These are phyloP conservation scores for Geotrypetes seraphini DNA, from an alignment of 2,797 vertebrate genomes.

Conservation along the genomic window DNA sequence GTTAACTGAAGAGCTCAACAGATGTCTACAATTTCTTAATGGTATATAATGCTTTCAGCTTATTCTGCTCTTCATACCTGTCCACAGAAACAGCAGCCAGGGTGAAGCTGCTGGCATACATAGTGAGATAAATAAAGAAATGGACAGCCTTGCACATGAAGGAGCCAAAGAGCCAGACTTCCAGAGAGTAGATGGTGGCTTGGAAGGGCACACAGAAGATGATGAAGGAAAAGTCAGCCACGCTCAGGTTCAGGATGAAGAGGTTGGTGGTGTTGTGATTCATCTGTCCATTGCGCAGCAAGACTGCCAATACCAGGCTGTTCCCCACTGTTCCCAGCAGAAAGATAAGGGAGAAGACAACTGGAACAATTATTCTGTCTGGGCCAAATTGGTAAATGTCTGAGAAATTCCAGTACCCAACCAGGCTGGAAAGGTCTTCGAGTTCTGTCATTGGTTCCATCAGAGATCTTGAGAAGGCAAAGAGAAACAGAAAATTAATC, in stretches of 20 bases:
- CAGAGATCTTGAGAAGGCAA: background rate
- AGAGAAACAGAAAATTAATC: background rate
- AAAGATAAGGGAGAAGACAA: conserved; percentile 82
- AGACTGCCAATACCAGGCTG: conserved; percentile 75
- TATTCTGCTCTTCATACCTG: conserved; percentile 64
- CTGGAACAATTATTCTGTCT: conserved; percentile 69
- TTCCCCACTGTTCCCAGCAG: conserved; percentile 76
- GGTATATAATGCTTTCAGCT: too few species aligned
- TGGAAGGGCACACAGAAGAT: conserved; percentile 86
- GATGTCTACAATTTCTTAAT: too few species aligned
- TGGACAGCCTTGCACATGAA: conserved; percentile 84
- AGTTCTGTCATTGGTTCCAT: conserved; percentile 57
- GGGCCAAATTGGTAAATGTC: conserved; percentile 66
- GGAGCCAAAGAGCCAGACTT: conserved; percentile 81
- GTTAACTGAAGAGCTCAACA: too few species aligned
- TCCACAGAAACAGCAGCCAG: conserved; percentile 77
- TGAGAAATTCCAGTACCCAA: conserved; percentile 54
- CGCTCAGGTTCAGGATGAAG: conserved; percentile 82
- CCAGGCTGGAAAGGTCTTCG: conserved; percentile 56
- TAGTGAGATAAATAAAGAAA: conserved; percentile 85
- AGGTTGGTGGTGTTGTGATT: conserved; percentile 80
- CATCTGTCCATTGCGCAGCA: conserved; percentile 68
- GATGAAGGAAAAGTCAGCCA: conserved; percentile 86
- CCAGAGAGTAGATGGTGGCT: conserved; percentile 81
- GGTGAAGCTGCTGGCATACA: conserved; percentile 87